Conservation (phyloP, 2,888 invertebrate species). For the Cryptus armator region DNA sequence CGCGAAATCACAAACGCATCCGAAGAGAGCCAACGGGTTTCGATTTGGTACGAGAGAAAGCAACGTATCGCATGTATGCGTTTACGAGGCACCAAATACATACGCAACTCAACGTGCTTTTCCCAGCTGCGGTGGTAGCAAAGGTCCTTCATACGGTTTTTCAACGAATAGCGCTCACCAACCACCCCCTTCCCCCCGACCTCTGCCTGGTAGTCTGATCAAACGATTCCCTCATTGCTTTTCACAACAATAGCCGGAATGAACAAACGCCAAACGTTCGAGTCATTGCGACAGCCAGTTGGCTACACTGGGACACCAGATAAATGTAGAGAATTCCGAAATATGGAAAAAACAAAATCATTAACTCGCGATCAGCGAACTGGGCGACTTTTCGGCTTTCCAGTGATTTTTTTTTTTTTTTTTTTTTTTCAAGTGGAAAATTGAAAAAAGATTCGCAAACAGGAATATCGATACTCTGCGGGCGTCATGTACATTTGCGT, state of each 20-base stretch:
- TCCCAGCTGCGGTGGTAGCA: constrained; percentile 20
- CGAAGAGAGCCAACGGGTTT: constrained; percentile 8
- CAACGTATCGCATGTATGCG: background rate
- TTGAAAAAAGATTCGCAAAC: too few relatives aligned
- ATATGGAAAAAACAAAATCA: background rate
- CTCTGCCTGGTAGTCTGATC: constrained; percentile 34
- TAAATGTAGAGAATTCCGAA: background rate
- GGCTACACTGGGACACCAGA: background rate
- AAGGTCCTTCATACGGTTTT: background rate
- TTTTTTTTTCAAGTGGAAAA: too few relatives aligned
- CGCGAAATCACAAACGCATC: constrained; percentile 64
- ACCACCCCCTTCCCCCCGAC: too few relatives aligned
- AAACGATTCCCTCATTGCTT: constrained; percentile 54
- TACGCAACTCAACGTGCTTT: constrained; percentile 50
- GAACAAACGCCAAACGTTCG: constrained; percentile 47
- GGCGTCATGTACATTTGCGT: too few relatives aligned
- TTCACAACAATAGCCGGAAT: constrained; percentile 57
- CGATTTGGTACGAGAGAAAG: constrained; percentile 16
- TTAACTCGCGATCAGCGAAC: background rate
- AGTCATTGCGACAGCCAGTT: constrained; percentile 10
- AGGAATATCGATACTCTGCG: too few relatives aligned
- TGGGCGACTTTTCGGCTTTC: background rate
- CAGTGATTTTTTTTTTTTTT: background rate
- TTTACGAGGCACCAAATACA: background rate
- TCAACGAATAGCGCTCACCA: constrained; percentile 4